Evolutionary conservation across 1,140 invertebrate species (phyloP).

Genomic region (Paramacrobiotus metropolitanus): DNA sequence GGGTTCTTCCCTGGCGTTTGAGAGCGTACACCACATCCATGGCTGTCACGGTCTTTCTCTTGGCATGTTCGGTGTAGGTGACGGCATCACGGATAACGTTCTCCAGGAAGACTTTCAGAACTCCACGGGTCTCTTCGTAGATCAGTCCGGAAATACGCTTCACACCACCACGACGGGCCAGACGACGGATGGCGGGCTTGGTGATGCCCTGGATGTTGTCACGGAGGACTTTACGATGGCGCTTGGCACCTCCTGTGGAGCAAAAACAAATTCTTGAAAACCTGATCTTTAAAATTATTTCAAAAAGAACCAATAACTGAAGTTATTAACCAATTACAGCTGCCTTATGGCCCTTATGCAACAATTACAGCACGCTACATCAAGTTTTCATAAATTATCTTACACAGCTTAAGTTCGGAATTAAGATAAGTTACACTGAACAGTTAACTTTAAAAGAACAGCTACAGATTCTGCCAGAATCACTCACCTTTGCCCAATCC

Average conservation of each 20-base stretch:
- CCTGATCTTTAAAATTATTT: no score
- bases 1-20: constrained; percentile 47
- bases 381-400: no score
- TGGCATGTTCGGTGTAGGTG: constrained; percentile 57
- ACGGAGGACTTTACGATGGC: constrained; percentile 22
- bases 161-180: constrained; percentile 46
- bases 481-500: no score
- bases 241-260: constrained; percentile 16
- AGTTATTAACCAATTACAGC: no score
- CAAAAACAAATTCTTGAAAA: neutral
- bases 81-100: constrained; percentile 57
- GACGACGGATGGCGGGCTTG: constrained; percentile 36
- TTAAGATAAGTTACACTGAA: no score
- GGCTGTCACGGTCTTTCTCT: constrained; percentile 54
- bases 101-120: constrained; percentile 53
- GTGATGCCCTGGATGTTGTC: constrained; percentile 53
- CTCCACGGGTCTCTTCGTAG: constrained; percentile 42
- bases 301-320: no score
- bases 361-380: no score
- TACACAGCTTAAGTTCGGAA: no score
- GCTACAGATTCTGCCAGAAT: no score
- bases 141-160: constrained; percentile 49
- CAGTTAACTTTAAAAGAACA: no score
- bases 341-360: no score
- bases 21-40: constrained; percentile 69